Percentiles rank a stretch among this genome's conserved stretches.
Evolutionary conservation across 2,888 invertebrate genomes (phyloP).

Genomic region (Geophilus truncorum): DNA sequence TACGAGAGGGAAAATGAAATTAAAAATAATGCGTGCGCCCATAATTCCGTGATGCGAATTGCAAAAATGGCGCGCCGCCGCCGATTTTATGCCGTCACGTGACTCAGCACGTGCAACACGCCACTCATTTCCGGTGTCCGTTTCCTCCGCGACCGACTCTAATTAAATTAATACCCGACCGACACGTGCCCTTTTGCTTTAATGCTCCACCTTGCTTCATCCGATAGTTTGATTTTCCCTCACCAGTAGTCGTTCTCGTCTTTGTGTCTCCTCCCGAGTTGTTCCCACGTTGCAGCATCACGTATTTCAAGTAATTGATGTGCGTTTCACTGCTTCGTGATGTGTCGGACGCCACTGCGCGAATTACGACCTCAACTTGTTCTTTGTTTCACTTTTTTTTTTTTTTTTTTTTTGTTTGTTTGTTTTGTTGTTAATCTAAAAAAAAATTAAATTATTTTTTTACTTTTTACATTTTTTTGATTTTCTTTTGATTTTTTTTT

Average conservation of each 20-base stretch:
- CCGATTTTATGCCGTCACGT: background rate
- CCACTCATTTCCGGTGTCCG: background rate
- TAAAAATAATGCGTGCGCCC: constrained; percentile 9
- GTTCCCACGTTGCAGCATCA: background rate
- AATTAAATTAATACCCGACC: background rate
- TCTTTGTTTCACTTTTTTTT: background rate
- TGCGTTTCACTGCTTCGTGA: no score
- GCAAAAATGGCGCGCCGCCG: background rate
- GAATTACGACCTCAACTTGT: no score
- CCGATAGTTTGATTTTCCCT: background rate
- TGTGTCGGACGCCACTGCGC: no score
- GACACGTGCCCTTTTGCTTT: background rate
- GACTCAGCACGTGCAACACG: constrained; percentile 14
- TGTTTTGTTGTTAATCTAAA: background rate
- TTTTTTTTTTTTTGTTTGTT: background rate
- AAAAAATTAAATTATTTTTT: background rate
- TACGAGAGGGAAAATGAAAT: background rate
- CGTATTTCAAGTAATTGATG: background rate
- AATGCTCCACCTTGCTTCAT: background rate
- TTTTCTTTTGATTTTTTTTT: background rate
- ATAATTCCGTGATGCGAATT: constrained; percentile 8
- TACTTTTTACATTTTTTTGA: background rate
- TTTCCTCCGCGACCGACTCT: background rate
- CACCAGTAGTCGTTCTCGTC: background rate
- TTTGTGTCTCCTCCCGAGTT: background rate